These are phyloP conservation scores for Corythornis madagascariensis DNA, from an alignment of 2,113 vertebrate genomes.

Conservation along the genomic window DNA sequence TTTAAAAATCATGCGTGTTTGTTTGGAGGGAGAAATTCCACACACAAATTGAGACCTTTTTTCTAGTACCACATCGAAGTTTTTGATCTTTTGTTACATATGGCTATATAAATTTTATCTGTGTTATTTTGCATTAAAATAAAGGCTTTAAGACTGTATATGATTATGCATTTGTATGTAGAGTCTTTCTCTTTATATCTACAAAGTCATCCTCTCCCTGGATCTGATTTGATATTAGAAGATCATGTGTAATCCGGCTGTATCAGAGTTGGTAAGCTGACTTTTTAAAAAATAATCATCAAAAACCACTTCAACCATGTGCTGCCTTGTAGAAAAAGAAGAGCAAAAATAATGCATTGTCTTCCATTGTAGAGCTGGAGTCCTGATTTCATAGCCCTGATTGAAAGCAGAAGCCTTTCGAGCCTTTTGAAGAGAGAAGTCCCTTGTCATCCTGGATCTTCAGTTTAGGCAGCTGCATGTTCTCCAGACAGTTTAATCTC, in stretches of 20 bases:
- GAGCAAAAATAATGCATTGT: background rate
- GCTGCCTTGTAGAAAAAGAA: background rate
- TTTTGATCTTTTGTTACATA: slow-evolving; percentile 74
- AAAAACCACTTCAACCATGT: background rate
- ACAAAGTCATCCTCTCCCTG: background rate
- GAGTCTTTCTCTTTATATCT: background rate
- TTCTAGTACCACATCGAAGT: slow-evolving; percentile 63
- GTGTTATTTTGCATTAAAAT: slow-evolving; percentile 83
- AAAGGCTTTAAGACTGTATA: slow-evolving; percentile 75
- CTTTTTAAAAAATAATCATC: background rate
- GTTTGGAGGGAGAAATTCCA: slow-evolving; percentile 56
- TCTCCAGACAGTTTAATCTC: background rate
- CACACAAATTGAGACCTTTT: slow-evolving; percentile 57
- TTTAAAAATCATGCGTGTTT: slow-evolving; percentile 58
- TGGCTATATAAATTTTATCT: slow-evolving; percentile 75
- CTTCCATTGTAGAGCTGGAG: background rate
- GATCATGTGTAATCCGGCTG: background rate
- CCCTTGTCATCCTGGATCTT: background rate
- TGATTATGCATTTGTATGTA: background rate
- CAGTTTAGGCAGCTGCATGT: background rate
- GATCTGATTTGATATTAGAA: background rate
- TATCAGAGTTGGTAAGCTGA: background rate
- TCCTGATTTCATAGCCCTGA: background rate
- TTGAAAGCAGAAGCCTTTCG: background rate
- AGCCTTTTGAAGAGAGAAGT: background rate